Conservation (phyloP, 2,888 invertebrate genomes). For the Euclidia mi region DNA sequence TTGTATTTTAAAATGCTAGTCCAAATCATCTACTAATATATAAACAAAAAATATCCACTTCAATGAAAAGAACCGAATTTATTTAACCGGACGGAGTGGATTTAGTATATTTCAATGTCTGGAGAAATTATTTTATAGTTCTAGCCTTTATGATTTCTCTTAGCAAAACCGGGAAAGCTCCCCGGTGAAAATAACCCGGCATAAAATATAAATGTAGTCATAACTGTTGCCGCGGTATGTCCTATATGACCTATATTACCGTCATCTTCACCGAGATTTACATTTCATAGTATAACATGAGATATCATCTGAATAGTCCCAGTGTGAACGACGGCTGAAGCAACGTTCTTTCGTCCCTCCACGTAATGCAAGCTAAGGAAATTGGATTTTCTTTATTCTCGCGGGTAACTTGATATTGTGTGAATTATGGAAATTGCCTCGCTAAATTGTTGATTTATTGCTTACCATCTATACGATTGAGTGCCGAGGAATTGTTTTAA, state of each 20-base stretch:
- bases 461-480: conserved; percentile 71
- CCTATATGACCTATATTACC: conserved; percentile 40
- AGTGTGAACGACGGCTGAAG: conserved; percentile 67
- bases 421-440: conserved; percentile 88
- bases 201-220: conserved; percentile 41
- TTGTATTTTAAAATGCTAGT: too few species aligned
- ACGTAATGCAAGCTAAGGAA: conserved; percentile 84
- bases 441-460: conserved; percentile 88
- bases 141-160: too few species aligned
- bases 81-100: too few species aligned
- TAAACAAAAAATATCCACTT: too few species aligned
- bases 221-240: conserved; percentile 26
- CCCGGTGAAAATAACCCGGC: conserved; percentile 12
- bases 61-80: too few species aligned
- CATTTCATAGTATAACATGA: conserved; percentile 36
- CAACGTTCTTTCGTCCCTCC: conserved; percentile 70
- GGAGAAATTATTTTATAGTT: too few species aligned
- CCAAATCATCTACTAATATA: too few species aligned
- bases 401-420: conserved; percentile 87
- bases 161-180: background rate
- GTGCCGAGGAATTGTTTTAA: conserved; percentile 64
- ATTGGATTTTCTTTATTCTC: conserved; percentile 88
- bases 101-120: too few species aligned
- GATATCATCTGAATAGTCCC: conserved; percentile 40
- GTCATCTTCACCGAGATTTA: conserved; percentile 46